Evolutionary conservation across 2,113 vertebrate genomes (phyloP).

Genomic region (Hassar affinis): DNA sequence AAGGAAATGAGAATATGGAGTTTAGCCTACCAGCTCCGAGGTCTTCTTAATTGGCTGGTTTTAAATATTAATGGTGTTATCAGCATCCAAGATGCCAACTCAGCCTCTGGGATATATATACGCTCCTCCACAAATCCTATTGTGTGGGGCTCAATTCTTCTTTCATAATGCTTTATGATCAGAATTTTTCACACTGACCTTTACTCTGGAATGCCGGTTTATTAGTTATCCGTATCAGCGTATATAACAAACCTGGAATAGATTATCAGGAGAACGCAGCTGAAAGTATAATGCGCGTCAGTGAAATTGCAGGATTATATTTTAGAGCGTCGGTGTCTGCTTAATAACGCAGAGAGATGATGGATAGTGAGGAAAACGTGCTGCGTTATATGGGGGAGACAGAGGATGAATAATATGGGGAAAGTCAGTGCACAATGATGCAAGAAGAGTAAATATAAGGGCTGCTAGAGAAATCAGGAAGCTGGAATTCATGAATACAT

Average conservation of each 20-base stretch:
- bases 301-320: neutral
- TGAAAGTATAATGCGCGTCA: neutral
- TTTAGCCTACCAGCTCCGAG: slow-evolving; percentile 9
- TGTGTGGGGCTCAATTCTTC: neutral
- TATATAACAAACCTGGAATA: neutral
- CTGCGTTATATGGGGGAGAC: neutral
- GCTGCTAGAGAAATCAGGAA: neutral
- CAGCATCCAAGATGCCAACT: slow-evolving; percentile 23
- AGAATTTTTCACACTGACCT: slow-evolving; percentile 19
- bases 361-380: neutral
- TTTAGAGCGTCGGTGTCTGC: neutral
- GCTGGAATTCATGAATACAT: too few relatives aligned
- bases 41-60: slow-evolving; percentile 25
- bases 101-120: neutral
- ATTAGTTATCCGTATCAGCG: neutral
- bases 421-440: slow-evolving; percentile 5
- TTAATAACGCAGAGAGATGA: neutral
- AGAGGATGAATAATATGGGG: neutral
- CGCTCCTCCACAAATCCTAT: neutral
- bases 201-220: neutral
- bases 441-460: slow-evolving; percentile 2
- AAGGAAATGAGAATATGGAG: slow-evolving; percentile 30
- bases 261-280: neutral
- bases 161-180: neutral
- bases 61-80: slow-evolving; percentile 45